phyloP scores from a whole-genome alignment of 2,888 invertebrate genomes.

The Meiosimyza decipiens region DNA sequence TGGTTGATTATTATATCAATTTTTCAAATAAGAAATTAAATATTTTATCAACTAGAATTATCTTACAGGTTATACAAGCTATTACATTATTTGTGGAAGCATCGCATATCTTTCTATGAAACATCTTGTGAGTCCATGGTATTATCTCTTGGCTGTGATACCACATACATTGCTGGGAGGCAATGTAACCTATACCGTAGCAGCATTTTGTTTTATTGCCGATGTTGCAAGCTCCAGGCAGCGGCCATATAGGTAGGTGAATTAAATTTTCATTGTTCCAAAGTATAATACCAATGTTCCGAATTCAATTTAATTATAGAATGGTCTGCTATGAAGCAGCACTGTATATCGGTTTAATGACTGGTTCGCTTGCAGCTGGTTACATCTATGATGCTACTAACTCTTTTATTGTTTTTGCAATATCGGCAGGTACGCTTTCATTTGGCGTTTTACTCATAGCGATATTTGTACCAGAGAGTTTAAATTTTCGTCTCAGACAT shows the following conservation, averaged over 20 bases:
- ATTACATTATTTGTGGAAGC: slow-evolving; percentile 52
- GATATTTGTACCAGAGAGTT: slow-evolving; percentile 58
- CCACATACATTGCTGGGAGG: slow-evolving; percentile 73
- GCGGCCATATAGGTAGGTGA: slow-evolving; percentile 72
- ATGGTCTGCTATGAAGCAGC: slow-evolving; percentile 73
- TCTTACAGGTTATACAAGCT: slow-evolving; percentile 55
- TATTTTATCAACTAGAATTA: not conserved
- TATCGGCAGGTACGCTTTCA: slow-evolving; percentile 51
- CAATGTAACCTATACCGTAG: slow-evolving; percentile 71
- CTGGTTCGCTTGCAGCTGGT: slow-evolving; percentile 73
- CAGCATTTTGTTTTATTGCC: slow-evolving; percentile 73
- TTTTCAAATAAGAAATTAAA: not conserved
- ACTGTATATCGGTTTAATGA: slow-evolving; percentile 71
- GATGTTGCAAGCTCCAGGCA: slow-evolving; percentile 72
- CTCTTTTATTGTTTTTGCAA: slow-evolving; percentile 54
- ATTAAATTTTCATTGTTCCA: too few species aligned
- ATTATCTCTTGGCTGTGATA: slow-evolving; percentile 69
- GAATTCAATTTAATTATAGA: slow-evolving; percentile 60
- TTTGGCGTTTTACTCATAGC: slow-evolving; percentile 51
- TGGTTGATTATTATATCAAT: slow-evolving; percentile 66
- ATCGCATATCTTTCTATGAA: slow-evolving; percentile 51
- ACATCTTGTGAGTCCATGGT: slow-evolving; percentile 59
- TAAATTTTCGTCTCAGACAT: slow-evolving; percentile 38
- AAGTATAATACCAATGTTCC: too few species aligned
- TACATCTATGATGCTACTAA: slow-evolving; percentile 67